phyloP scores from a whole-genome alignment of 2,888 invertebrate genomes.

The Mycalesis mineus region DNA sequence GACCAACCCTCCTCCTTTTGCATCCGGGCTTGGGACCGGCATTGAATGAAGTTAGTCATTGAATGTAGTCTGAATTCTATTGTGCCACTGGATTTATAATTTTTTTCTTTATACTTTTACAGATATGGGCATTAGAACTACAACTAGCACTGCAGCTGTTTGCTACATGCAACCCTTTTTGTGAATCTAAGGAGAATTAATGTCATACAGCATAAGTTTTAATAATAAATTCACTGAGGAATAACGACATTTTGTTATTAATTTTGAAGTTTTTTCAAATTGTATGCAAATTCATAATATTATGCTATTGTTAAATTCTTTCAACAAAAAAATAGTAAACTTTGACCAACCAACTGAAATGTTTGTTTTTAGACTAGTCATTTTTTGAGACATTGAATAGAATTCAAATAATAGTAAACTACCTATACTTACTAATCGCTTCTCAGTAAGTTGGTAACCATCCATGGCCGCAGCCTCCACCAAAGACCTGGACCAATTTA shows the following conservation, averaged over 20 bases:
- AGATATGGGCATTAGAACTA: constrained; percentile 72
- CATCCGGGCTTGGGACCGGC: too few relatives aligned
- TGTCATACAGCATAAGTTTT: constrained; percentile 62
- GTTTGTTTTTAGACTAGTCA: constrained; percentile 30
- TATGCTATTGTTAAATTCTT: background rate
- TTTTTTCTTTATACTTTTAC: constrained; percentile 53
- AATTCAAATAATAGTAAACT: too few relatives aligned
- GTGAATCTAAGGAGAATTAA: constrained; percentile 45
- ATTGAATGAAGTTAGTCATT: too few relatives aligned
- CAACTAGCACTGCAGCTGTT: constrained; percentile 2
- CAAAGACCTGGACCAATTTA: too few relatives aligned
- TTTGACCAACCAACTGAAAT: background rate
- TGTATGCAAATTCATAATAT: constrained; percentile 1
- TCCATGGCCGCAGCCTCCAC: too few relatives aligned
- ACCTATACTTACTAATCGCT: too few relatives aligned
- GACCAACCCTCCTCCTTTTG: too few relatives aligned
- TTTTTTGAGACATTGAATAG: too few relatives aligned
- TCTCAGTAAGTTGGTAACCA: too few relatives aligned
- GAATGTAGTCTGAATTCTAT: constrained; percentile 5
- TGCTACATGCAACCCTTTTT: constrained; percentile 21
- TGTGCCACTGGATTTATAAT: too few relatives aligned
- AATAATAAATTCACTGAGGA: constrained; percentile 56
- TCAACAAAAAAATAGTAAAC: constrained; percentile 50
- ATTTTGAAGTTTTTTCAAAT: constrained; percentile 46
- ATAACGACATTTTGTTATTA: constrained; percentile 55